Percentiles rank a stretch among this genome's conserved stretches.
phyloP scores from a whole-genome alignment of 1,140 invertebrate genomes.

The Ptiloglossa arizonensis region DNA sequence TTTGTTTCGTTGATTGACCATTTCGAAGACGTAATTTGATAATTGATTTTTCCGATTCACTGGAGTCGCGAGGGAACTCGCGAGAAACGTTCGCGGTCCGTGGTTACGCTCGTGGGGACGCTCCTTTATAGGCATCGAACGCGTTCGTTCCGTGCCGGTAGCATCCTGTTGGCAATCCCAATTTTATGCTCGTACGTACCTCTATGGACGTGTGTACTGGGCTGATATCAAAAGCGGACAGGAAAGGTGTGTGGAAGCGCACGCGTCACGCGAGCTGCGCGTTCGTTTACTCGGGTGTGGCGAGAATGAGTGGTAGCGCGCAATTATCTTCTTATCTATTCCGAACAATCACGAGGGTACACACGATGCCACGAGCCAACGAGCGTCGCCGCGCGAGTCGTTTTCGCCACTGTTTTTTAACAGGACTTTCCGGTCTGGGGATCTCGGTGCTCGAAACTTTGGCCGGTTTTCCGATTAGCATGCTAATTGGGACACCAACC shows the following conservation, averaged over 20 bases:
- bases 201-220: conserved; percentile 11
- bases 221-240: conserved; percentile 45
- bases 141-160: background rate
- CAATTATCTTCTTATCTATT: conserved; percentile 70
- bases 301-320: conserved; percentile 60
- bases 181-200: conserved; percentile 29
- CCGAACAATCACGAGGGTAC: conserved; percentile 25
- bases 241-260: conserved; percentile 61
- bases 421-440: background rate
- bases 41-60: no score
- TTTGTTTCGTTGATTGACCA: no score
- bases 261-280: conserved; percentile 63
- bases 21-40: no score
- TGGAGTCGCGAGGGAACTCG: no score
- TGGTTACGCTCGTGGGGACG: background rate
- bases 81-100: no score
- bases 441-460: conserved; percentile 46
- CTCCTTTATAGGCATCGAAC: background rate
- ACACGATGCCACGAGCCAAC: conserved; percentile 36
- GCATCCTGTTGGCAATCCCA: conserved; percentile 17
- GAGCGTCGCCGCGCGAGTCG: conserved; percentile 20
- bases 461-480: conserved; percentile 56
- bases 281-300: conserved; percentile 67
- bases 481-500: conserved; percentile 61
- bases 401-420: conserved; percentile 52